Percentiles rank a stretch among this genome's conserved stretches.
Evolutionary conservation across 2,888 invertebrate genomes (phyloP).

Genomic region (Nomada hirtipes): DNA sequence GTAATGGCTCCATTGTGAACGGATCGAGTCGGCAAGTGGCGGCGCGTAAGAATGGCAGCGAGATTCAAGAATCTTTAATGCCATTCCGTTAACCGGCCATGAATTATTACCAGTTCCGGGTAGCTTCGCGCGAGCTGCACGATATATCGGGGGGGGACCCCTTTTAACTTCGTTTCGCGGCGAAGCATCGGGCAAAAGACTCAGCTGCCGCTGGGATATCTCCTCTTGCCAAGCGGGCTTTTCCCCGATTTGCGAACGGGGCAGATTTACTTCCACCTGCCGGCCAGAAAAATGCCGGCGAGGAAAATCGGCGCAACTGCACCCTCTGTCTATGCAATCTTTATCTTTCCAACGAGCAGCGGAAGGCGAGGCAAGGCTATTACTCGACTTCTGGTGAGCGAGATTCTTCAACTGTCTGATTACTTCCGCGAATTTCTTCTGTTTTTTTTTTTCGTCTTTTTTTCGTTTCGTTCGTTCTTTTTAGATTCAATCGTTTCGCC

Average conservation of each 20-base stretch:
- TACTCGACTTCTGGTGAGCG: conserved; percentile 62
- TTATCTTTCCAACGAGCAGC: conserved; percentile 38
- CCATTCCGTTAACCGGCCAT: conserved; percentile 75
- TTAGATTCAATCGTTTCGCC: conserved; percentile 5
- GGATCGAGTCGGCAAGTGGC: conserved; percentile 48
- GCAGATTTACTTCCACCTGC: conserved; percentile 70
- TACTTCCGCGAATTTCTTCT: conserved; percentile 59
- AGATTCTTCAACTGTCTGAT: conserved; percentile 59
- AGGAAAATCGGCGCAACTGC: conserved; percentile 58
- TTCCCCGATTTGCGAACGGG: conserved; percentile 67
- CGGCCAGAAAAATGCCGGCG: conserved; percentile 66
- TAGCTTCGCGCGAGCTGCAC: conserved; percentile 68
- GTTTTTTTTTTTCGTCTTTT: background rate
- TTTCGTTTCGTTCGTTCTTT: background rate
- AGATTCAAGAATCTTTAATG: conserved; percentile 77
- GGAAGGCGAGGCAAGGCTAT: conserved; percentile 67
- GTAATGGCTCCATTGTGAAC: conserved; percentile 49
- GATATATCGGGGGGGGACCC: conserved; percentile 68
- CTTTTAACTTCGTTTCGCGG: conserved; percentile 69
- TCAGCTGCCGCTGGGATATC: conserved; percentile 40
- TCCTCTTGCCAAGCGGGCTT: conserved; percentile 50
- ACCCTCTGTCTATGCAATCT: conserved; percentile 36
- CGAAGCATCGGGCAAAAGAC: conserved; percentile 62
- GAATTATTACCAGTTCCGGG: conserved; percentile 78
- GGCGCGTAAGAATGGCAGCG: conserved; percentile 64